Base-by-base conservation (phyloP, 30 jellyfish, hydroid and myxozoan species). In the Clytia hemisphaerica region DNA sequence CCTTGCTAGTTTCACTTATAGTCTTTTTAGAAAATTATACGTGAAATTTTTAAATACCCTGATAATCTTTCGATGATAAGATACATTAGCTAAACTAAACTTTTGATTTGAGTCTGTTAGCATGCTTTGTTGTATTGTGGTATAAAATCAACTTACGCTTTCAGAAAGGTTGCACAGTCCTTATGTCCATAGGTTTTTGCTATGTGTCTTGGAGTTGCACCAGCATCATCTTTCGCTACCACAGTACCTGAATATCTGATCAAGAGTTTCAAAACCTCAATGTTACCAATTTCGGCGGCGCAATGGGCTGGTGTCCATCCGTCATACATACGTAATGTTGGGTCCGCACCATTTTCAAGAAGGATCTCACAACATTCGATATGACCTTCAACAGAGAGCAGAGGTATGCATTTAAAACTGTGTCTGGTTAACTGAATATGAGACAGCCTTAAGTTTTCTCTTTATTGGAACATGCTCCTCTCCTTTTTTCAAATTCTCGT, bases 221-320 rank as follows among this genome's bases (percentile, higher is more conserved):
- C 96, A 30, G 67, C 72, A 40, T 85, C 85, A 65, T 85, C 96
- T 32, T 24, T 72, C 12, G 82, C 76, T 18, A 22, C 51, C 21
- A 85, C 55, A 19, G 78, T 40, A 1, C 75, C 93, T 22, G 84
- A 78, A 50, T 48, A 30, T 45, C 69, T 60, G 18, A 71, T 53
- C 31, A 85, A 72, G 24, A 85, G 48, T 48, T 53, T 59, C 14
- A 85, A 59, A 7, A 85, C 81, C 16, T 73, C 69, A 34, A 85
- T 31, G 42, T 77, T 76, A 1, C 96, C 96, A 3, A 73, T 76
- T 57, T 77, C 96, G 2, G 96, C 96, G 16, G 96, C 96, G 61
- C 96, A 85, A 70, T 85, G 96, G 6, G 88, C 96, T 1, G 96
- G 93, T 1, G 96, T 77, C 93, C 93, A 77, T 3, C 94, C 93